Conservation (phyloP, 2,113 vertebrate genomes). For the Podarcis cretensis region DNA sequence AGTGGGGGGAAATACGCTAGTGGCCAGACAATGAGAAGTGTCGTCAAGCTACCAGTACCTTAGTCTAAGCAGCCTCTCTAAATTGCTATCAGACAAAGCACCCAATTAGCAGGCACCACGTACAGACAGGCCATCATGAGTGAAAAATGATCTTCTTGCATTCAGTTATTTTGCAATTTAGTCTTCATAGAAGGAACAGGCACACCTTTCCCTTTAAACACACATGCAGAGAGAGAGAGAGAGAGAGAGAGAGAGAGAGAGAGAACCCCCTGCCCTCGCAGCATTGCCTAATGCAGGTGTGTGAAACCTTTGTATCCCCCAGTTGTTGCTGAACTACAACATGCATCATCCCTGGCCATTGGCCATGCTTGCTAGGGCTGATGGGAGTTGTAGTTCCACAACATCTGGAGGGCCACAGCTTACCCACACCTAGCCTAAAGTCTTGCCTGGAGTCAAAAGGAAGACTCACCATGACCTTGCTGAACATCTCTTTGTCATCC, state of each 20-base stretch:
- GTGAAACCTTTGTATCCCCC: no score
- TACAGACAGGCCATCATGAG: neutral
- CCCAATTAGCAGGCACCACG: neutral
- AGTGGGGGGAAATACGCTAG: neutral
- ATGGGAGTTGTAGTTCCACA: no score
- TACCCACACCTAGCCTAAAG: neutral
- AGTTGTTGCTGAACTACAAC: no score
- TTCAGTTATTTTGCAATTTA: neutral
- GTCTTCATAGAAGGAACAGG: neutral
- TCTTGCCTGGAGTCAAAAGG: neutral
- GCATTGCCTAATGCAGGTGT: no score
- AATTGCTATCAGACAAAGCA: conserved; percentile 9
- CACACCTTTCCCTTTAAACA: neutral
- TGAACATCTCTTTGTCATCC: conserved; percentile 85
- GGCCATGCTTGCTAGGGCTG: no score
- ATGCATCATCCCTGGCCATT: no score
- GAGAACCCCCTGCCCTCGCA: no score
- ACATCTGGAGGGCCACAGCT: neutral
- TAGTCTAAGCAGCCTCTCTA: neutral
- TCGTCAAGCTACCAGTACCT: neutral
- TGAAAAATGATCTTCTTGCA: neutral
- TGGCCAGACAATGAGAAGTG: neutral
- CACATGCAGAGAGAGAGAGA: no score
- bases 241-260: no score
- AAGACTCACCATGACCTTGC: conserved; percentile 88